Base-by-base conservation (phyloP, 2,797 vertebrate species). In the Muraenolepis orangiensis region DNA sequence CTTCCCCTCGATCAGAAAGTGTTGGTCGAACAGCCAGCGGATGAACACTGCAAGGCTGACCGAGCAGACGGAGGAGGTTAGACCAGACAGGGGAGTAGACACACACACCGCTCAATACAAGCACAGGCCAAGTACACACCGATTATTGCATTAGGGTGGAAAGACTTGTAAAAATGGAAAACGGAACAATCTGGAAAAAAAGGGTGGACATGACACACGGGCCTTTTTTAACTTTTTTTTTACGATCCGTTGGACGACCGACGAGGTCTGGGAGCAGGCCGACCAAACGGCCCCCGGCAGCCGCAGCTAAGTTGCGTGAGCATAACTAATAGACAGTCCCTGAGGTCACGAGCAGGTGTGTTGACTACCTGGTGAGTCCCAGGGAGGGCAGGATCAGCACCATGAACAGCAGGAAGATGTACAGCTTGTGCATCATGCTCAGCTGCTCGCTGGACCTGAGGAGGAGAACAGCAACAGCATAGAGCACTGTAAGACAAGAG, bases 371-470 rank as follows among this genome's bases (percentile, higher is more conserved):
- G 83, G 97, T 98, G 81, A 99, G 95, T 76, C 98, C 98, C 0
- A 99, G 93, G 0, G 98, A 99, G 1, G 98, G 98, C 74, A 99
- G 93, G 81, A 99, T 96, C 74, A 99, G 87, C 61, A 99, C 96
- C 98, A 98, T 99, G 89, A 98, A 98, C 84, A 98, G 94, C 86
- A 99, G 90, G 89, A 98, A 99, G 82, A 93, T 94, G 91, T 98
- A 99, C 69, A 99, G 92, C 81, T 99, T 99, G 71, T 95, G 94
- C 96, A 99, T 95, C 95, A 97, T 96, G 87, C 94, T 95, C 82
- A 95, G 92, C 89, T 99, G 98, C 88, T 99, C 97, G 79, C 93
- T 91, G 67, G 96, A 98, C 86, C 98, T 99, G 84, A 34, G 75
- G 75, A 13, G 5, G 38, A 13, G 5, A 13, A 13, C 14, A 64